Percentiles rank a stretch among this genome's conserved stretches.
These are phyloP conservation scores for Geodia barretti DNA, from an alignment of 37 sponge, comb jelly and placozoan genomes.

Conservation along the genomic window DNA sequence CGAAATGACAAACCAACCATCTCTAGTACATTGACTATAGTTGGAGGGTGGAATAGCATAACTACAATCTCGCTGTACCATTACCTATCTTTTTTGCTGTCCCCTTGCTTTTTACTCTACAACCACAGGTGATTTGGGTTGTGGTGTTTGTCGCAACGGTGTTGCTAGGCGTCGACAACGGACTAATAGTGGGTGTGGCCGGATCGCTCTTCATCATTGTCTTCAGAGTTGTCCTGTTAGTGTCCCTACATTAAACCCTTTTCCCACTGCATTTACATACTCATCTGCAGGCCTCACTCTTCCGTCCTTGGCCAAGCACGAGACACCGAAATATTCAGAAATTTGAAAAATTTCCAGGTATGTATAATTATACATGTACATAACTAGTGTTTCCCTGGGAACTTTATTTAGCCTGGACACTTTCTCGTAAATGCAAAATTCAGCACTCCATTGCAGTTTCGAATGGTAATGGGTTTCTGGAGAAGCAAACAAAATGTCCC, in stretches of 20 bases:
- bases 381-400: background rate
- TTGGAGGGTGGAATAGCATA: no score
- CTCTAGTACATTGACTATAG: no score
- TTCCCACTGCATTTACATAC: no score
- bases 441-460: no score
- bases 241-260: no score
- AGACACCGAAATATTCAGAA: constrained; percentile 45
- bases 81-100: background rate
- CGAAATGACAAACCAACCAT: no score
- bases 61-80: no score
- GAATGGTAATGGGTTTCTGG: no score
- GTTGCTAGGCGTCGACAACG: constrained; percentile 75
- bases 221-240: constrained; percentile 53
- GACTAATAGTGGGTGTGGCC: constrained; percentile 65
- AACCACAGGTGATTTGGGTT: constrained; percentile 71
- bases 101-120: background rate
- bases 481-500: no score
- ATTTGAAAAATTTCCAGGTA: constrained; percentile 43
- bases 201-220: constrained; percentile 63
- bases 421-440: no score
- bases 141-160: constrained; percentile 75
- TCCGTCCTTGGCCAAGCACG: constrained; percentile 37
- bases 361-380: background rate
- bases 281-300: constrained; percentile 27
- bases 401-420: background rate